Evolutionary conservation across 2,797 vertebrate species (phyloP), one percentile per base, ranked within the genome.

Genomic region (Gymnoscopelus microlampas): DNA sequence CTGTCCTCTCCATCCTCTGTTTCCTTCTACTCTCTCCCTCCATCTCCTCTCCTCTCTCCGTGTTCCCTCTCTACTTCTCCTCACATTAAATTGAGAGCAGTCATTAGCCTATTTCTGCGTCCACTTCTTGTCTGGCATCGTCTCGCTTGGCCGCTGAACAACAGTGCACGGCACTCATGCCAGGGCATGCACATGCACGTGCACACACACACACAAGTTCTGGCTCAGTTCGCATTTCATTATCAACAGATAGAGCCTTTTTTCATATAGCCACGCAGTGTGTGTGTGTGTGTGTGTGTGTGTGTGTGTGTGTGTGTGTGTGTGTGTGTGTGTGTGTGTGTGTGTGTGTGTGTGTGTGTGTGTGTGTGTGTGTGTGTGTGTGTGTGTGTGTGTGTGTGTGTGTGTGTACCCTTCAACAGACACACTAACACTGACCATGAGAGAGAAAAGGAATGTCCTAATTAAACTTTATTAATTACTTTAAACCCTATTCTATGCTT

Each of bases 231-330:
- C 79, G 80, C 60, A 74, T 87, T 86, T 91, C 85, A 89, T 90
- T 90, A 85, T 74, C 80, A 87, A 82, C 75, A 79, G 87, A 89
- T 74, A 84, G 77, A 82, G 78, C 63, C 71, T 84, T 81, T 87
- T 80, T 84, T 79, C 70, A 80, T 72, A 80, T 67, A 59, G 65
- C 15, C 79, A 65, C 35, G 62, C 75, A 49, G 66, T 53, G 77
- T 66, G 67, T 73, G 71, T 44, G 12, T 69, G 61, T 73, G 71
- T 44, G 12, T 69, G 61, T 55, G 48, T 59, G 55, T 15, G 58
- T 51, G 61, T 64, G 51, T 50, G 24, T 66, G 55, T 54, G 47
- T 65, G 15, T 19, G 50, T 53, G 57, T 68, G 26, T 39, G n/a
- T 73, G 71, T 44, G 12, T 69, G 61, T 55, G 48, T 59, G 55